Evolutionary conservation across 2,113 vertebrate species (phyloP).

Genomic region (Cephalophus harveyi): DNA sequence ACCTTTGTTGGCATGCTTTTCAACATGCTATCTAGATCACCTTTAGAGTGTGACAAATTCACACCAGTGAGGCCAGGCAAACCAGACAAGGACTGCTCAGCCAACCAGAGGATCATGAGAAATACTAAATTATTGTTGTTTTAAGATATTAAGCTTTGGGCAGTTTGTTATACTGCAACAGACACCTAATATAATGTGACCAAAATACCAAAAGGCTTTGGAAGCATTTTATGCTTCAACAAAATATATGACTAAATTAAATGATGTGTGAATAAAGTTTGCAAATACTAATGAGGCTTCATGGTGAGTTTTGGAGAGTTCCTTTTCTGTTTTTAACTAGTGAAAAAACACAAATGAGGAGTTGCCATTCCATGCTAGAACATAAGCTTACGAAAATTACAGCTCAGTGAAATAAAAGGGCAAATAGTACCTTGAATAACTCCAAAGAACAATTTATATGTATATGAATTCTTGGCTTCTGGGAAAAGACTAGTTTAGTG

Average conservation of each 20-base stretch:
- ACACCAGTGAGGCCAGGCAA: background rate
- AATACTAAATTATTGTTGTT: background rate
- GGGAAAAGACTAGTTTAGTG: background rate
- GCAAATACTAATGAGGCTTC: background rate
- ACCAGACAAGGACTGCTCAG: background rate
- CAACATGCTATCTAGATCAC: too few relatives aligned
- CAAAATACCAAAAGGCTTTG: background rate
- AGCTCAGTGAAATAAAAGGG: background rate
- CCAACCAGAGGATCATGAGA: background rate
- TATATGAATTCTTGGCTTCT: background rate
- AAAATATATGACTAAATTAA: conserved; percentile 9
- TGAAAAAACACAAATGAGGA: background rate
- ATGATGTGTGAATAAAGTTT: conserved; percentile 17
- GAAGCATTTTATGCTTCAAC: background rate
- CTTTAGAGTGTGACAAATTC: background rate
- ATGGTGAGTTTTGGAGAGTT: background rate
- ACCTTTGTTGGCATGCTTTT: too few relatives aligned
- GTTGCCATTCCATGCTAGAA: background rate
- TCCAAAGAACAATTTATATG: background rate
- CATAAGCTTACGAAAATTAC: background rate
- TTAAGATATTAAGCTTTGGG: background rate
- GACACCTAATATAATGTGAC: background rate
- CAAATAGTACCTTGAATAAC: background rate
- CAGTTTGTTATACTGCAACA: background rate
- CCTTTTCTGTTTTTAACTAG: background rate